Evolutionary conservation across 2,888 invertebrate genomes (phyloP), one percentile per base, ranked within the genome.

Genomic region (Metallyticus violacea): DNA sequence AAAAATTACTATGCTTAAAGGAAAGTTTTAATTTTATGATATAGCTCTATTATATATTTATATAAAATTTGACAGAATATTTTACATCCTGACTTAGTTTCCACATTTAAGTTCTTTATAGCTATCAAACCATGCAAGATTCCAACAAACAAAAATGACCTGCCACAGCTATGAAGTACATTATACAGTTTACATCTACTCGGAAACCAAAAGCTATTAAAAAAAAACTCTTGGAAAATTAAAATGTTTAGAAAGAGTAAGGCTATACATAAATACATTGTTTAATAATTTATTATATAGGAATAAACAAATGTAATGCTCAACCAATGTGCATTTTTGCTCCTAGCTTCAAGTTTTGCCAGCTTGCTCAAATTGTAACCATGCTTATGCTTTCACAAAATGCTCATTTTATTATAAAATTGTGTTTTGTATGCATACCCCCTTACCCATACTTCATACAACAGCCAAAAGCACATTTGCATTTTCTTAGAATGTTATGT

Each of bases 71-170:
- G 84, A 86, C 87, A 85, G 86, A 82, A 88, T 86, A 79, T 88
- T 77, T 77, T 84, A 88, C 86, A 85, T 88, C 85, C 86, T 88
- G 88, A 88, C 86, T 87, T 87, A 88, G 84, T 86, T 85, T 85
- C 83, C 87, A 87, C 88, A 80, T 87, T 81, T 86, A 88, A 86
- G 79, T 84, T 83, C 27, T 83, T 77, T 87, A 87, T 85, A 85
- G 79, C 77, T 81, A 86, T 88, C 87, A 88, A 88, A 88, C 88
- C 88, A 88, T 88, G 88, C 88, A 88, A 88, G 88, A 88, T 86
- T 87, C 88, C 87, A 87, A 86, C 80, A 87, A 78, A 85, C 83
- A 85, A 85, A 82, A 62, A 62, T 15, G 28, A 27, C n/a, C n/a
- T 27, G 81, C 28, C 29, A 26, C 81, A 28, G 25, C 40, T 79